A percentile compares a stretch with the other conserved stretches of the same genome.
Conservation (phyloP, 1,140 invertebrate genomes). For the Lucilia cuprina region DNA sequence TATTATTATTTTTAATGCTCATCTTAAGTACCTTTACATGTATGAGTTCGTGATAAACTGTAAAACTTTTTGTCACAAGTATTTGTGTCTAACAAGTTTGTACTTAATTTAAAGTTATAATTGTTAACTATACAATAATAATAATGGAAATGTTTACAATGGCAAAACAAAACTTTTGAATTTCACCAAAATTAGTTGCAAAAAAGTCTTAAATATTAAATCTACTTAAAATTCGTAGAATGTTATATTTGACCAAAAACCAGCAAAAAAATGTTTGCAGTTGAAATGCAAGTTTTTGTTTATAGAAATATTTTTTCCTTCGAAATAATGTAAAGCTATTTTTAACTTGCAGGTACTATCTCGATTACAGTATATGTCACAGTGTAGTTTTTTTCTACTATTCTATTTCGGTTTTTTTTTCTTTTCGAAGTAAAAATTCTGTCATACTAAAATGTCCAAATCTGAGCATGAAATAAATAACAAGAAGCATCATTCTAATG, state of each 20-base stretch:
- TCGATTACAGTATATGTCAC: background rate
- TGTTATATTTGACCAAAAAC: too few species aligned
- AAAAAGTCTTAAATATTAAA: background rate
- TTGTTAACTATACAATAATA: slow-evolving; percentile 5
- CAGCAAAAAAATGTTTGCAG: too few species aligned
- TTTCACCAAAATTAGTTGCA: background rate
- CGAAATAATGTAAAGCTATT: background rate
- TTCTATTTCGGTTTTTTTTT: background rate
- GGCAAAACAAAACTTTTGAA: background rate
- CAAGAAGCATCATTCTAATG: background rate
- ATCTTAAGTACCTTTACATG: slow-evolving; percentile 10
- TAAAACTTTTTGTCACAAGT: background rate
- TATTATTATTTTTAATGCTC: background rate
- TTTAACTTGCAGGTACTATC: background rate
- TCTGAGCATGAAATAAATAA: slow-evolving; percentile 11
- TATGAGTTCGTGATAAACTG: slow-evolving; percentile 9
- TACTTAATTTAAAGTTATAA: slow-evolving; percentile 2
- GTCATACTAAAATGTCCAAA: background rate
- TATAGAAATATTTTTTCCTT: too few species aligned
- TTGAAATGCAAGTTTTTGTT: too few species aligned
- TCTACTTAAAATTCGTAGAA: too few species aligned
- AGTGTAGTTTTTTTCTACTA: background rate
- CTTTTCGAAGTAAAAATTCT: background rate
- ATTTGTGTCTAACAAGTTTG: slow-evolving; percentile 2
- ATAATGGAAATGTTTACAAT: background rate